Percentiles rank a stretch among this genome's conserved stretches.
These are phyloP conservation scores for Heteropelma amictum DNA, from an alignment of 2,888 invertebrate species.

Conservation along the genomic window DNA sequence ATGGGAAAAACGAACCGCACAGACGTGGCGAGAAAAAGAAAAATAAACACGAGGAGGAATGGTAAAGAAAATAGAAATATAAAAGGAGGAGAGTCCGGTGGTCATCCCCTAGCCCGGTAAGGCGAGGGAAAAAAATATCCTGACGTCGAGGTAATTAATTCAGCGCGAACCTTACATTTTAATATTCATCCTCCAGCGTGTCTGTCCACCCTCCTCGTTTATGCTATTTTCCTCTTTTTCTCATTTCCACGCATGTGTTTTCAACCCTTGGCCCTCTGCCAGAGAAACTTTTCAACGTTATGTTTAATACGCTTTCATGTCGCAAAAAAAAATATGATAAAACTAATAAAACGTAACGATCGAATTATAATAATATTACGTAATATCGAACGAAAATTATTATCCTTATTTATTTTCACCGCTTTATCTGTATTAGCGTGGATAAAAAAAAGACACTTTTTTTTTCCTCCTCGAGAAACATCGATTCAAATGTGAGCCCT, in stretches of 20 bases:
- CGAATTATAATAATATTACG: too few species aligned
- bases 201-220: constrained; percentile 55
- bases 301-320: background rate
- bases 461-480: too few species aligned
- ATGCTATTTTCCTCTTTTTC: constrained; percentile 50
- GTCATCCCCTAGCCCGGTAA: background rate
- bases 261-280: constrained; percentile 5
- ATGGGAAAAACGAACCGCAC: constrained; percentile 1
- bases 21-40: constrained; percentile 16
- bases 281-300: constrained; percentile 24
- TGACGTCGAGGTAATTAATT: constrained; percentile 73
- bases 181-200: constrained; percentile 70
- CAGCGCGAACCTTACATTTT: constrained; percentile 71
- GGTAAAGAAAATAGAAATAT: constrained; percentile 12
- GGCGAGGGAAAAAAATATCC: constrained; percentile 59
- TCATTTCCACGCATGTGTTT: constrained; percentile 9
- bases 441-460: too few species aligned
- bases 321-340: too few species aligned
- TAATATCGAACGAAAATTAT: too few species aligned
- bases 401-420: too few species aligned
- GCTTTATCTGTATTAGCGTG: too few species aligned
- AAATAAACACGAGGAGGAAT: background rate
- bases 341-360: too few species aligned
- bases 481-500: too few species aligned
- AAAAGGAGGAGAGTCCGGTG: constrained; percentile 1